phyloP scores from a whole-genome alignment of 30 jellyfish, hydroid and myxozoan species.

The Aurelia aurita complex sp. Pacific region DNA sequence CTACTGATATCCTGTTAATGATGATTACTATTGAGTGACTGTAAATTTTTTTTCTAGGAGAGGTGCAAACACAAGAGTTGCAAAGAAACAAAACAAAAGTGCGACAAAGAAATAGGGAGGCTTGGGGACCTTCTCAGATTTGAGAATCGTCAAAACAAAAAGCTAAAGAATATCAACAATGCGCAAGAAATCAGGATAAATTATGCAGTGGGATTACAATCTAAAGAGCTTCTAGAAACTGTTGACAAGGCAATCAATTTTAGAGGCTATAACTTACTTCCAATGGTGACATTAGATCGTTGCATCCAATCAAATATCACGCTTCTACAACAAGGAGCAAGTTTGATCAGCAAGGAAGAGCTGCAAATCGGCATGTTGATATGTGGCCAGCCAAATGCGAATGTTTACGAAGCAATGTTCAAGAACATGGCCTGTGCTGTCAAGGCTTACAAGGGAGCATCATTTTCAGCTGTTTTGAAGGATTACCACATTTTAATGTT shows the following conservation, averaged over 20 bases:
- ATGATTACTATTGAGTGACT: too few species aligned
- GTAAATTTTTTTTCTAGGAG: neutral
- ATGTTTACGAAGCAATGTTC: constrained; percentile 5
- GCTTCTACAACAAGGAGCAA: neutral
- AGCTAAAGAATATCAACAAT: neutral
- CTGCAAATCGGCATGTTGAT: constrained; percentile 8
- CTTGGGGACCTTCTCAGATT: constrained; percentile 25
- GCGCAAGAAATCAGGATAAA: constrained; percentile 1
- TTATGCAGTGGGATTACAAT: constrained; percentile 6
- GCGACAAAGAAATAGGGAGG: neutral
- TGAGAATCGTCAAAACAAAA: constrained; percentile 10
- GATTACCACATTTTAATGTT: too few species aligned
- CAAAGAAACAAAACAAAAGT: constrained; percentile 1
- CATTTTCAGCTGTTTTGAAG: too few species aligned
- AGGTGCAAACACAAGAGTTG: constrained; percentile 9
- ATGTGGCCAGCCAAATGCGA: neutral
- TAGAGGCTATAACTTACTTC: constrained; percentile 15
- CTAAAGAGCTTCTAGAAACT: constrained; percentile 2
- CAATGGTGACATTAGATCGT: constrained; percentile 10
- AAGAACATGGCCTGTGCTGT: constrained; percentile 6
- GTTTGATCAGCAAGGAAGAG: neutral
- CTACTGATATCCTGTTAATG: too few species aligned
- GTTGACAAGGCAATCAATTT: constrained; percentile 2
- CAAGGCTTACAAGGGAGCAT: too few species aligned
- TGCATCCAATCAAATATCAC: neutral